Percentiles rank a stretch among this genome's conserved stretches.
Conservation (phyloP, 2,797 vertebrate genomes). For the Smutsia gigantea region DNA sequence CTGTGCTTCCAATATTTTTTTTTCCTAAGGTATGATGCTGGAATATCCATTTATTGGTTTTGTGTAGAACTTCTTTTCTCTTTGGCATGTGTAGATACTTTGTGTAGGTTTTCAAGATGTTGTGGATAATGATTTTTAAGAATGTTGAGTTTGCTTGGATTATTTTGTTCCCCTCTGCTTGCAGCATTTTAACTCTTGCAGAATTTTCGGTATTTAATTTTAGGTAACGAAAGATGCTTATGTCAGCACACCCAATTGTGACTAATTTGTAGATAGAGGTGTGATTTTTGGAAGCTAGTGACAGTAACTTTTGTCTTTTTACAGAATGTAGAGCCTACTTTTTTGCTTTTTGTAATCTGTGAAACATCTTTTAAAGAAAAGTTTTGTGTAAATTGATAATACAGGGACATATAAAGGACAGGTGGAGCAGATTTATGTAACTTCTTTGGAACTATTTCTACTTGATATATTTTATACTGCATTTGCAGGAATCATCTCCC, state of each 20-base stretch:
- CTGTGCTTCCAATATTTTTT: background rate
- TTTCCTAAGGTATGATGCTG: background rate
- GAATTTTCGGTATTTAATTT: background rate
- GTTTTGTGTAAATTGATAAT: background rate
- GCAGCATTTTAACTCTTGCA: conserved; percentile 29
- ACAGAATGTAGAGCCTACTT: background rate
- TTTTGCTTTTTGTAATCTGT: conserved; percentile 25
- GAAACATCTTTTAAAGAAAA: background rate
- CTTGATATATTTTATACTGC: background rate
- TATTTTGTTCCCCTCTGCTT: background rate
- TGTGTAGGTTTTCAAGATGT: conserved; percentile 38
- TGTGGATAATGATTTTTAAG: conserved; percentile 51
- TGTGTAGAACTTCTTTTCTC: conserved; percentile 22
- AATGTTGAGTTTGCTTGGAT: background rate
- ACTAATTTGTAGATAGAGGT: background rate
- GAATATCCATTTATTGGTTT: conserved; percentile 46
- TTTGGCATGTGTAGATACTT: conserved; percentile 9
- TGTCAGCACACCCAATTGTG: background rate
- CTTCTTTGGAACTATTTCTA: conserved; percentile 46
- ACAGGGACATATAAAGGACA: background rate
- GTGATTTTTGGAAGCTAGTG: background rate
- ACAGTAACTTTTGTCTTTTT: conserved; percentile 10
- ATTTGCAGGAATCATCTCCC: background rate
- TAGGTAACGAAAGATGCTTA: background rate
- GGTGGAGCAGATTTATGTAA: background rate